phyloP scores from a whole-genome alignment of 2,113 vertebrate species.

The Mystacornis crossleyi region DNA sequence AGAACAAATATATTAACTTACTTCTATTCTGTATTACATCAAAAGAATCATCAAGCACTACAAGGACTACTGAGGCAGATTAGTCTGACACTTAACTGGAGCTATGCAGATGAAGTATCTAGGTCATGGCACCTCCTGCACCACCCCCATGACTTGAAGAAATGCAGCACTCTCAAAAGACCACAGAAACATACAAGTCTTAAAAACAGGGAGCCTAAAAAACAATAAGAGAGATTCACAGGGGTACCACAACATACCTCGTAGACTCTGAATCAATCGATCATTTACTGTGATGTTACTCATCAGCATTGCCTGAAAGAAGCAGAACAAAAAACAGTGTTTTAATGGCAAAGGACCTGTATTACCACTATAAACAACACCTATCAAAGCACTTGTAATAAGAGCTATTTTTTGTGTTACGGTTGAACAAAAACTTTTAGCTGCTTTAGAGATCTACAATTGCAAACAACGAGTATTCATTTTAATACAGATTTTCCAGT shows the following conservation, averaged over 20 bases:
- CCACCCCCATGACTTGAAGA: not conserved
- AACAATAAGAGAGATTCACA: accelerated
- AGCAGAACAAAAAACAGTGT: not conserved
- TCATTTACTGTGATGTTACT: constrained; percentile 66
- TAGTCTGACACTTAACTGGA: not conserved
- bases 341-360: not conserved
- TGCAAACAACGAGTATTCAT: not conserved
- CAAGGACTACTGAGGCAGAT: not conserved
- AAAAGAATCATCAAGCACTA: not conserved
- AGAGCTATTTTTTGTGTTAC: not conserved
- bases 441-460: not conserved
- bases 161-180: not conserved
- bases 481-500: not conserved
- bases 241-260: constrained; percentile 27
- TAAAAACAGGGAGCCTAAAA: not conserved
- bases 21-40: not conserved
- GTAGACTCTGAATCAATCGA: constrained; percentile 53
- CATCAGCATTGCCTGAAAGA: constrained; percentile 47
- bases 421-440: not conserved
- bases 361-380: not conserved
- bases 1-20: not conserved
- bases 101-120: not conserved
- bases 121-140: not conserved
- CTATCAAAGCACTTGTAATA: not conserved
- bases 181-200: not conserved